Evolutionary conservation across 2,113 vertebrate species (phyloP).

Genomic region (Psilopogon haemacephalus): DNA sequence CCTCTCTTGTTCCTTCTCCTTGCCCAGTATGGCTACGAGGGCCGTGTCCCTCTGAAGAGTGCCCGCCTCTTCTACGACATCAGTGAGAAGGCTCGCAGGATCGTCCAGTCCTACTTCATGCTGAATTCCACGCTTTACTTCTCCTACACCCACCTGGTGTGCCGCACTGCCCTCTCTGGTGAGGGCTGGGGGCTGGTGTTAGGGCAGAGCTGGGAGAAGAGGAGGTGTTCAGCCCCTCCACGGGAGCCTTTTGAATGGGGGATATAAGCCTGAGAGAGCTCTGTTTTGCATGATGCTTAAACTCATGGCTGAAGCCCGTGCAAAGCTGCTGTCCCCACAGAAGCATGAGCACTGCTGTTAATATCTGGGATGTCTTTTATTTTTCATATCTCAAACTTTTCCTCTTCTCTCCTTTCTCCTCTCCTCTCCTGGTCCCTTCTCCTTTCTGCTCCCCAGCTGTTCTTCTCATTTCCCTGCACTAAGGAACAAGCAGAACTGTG

Average conservation of each 20-base stretch:
- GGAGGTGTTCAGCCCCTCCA: neutral
- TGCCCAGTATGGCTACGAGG: constrained; percentile 87
- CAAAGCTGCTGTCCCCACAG: neutral
- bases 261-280: neutral
- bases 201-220: neutral
- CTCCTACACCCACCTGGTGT: constrained; percentile 97
- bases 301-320: neutral
- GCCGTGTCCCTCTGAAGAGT: constrained; percentile 85
- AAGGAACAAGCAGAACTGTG: neutral
- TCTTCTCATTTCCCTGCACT: neutral
- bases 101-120: constrained; percentile 92
- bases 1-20: neutral
- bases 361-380: neutral
- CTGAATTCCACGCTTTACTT: constrained; percentile 94
- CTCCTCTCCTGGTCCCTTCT: neutral
- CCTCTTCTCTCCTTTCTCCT: neutral
- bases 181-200: neutral
- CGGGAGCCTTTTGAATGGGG: fast-evolving
- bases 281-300: neutral
- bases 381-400: neutral
- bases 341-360: neutral
- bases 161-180: constrained; percentile 92
- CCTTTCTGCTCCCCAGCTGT: neutral
- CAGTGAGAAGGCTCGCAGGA: constrained; percentile 90
- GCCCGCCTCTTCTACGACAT: constrained; percentile 93